A percentile compares a stretch with the other conserved stretches of the same genome.
Conservation (phyloP, 2,113 vertebrate genomes). For the Pristiophorus japonicus region DNA sequence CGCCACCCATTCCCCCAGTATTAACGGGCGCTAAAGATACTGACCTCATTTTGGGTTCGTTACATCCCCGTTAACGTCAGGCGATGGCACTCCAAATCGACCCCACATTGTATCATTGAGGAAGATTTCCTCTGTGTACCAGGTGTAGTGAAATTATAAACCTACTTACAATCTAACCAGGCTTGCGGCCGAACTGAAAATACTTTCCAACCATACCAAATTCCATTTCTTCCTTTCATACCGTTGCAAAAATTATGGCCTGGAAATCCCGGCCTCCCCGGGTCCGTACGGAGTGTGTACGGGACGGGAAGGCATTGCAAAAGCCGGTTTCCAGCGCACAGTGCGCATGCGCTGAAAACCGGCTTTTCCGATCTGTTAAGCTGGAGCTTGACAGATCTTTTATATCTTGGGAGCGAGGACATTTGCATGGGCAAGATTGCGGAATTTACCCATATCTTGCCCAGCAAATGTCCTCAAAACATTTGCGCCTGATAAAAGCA, state of each 20-base stretch:
- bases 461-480: no score
- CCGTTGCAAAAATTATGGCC: not conserved
- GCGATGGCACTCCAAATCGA: not conserved
- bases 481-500: no score
- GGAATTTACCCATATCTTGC: no score
- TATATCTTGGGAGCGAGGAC: no score
- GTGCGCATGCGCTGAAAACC: no score
- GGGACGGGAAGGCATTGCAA: no score
- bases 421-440: no score
- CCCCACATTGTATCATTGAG: not conserved
- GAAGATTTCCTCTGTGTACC: not conserved
- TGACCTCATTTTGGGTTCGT: not conserved
- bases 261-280: no score
- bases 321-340: no score
- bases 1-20: not conserved
- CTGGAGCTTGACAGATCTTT: no score
- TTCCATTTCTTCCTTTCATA: not conserved
- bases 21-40: not conserved
- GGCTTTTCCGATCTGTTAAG: no score
- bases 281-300: no score
- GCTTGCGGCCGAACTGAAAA: not conserved
- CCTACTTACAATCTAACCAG: not conserved
- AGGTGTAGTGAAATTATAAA: not conserved
- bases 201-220: not conserved
- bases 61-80: not conserved